Evolutionary conservation across 2,113 vertebrate genomes (phyloP).

Genomic region (Bolborhynchus lineola): DNA sequence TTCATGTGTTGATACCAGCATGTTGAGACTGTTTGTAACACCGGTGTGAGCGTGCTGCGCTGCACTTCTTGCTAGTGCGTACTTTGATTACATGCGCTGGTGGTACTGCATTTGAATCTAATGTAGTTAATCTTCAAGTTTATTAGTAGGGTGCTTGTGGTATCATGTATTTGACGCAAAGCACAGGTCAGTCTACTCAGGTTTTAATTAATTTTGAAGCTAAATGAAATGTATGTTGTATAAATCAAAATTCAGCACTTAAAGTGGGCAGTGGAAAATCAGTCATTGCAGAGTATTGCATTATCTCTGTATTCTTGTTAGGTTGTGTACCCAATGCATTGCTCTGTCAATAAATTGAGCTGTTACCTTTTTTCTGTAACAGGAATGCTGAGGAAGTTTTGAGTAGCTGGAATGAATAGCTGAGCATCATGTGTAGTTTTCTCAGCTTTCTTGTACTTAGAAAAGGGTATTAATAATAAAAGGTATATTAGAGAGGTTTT

Average conservation of each 20-base stretch:
- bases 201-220: neutral
- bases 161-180: neutral
- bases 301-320: neutral
- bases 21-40: neutral
- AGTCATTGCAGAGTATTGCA: neutral
- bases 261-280: neutral
- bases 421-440: neutral
- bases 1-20: neutral
- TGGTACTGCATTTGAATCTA: neutral
- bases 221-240: neutral
- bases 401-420: neutral
- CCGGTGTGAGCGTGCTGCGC: neutral
- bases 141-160: neutral
- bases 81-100: neutral
- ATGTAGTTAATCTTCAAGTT: neutral
- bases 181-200: neutral
- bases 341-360: neutral
- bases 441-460: neutral
- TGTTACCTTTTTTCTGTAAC: neutral
- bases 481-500: neutral
- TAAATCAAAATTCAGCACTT: neutral
- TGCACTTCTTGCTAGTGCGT: neutral
- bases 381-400: neutral
- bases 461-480: constrained; percentile 15
- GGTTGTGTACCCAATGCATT: neutral